phyloP scores from a whole-genome alignment of 2,888 invertebrate species.

The Blastobasis adustella region DNA sequence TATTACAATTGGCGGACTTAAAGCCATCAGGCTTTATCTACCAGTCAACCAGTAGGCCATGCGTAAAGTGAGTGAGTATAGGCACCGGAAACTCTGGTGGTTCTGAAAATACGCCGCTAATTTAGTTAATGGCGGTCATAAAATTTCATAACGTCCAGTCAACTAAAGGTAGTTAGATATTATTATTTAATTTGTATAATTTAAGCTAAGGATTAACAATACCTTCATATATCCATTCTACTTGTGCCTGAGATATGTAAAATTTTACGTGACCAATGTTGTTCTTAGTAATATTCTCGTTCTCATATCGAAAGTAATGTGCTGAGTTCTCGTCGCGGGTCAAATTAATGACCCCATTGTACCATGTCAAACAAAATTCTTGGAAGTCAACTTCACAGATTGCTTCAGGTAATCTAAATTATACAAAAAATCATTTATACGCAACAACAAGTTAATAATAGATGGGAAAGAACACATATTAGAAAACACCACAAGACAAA shows the following conservation, averaged over 20 bases:
- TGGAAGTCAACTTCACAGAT: background rate
- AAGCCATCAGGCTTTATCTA: no score
- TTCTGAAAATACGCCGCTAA: conserved; percentile 14
- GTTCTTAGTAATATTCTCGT: background rate
- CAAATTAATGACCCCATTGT: conserved; percentile 1
- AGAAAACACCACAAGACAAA: no score
- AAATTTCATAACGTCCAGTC: conserved; percentile 5
- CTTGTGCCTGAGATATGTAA: conserved; percentile 13
- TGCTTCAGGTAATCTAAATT: no score
- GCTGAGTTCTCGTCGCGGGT: background rate
- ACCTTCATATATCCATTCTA: conserved; percentile 42
- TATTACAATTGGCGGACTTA: no score
- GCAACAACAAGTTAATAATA: no score
- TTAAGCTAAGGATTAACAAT: conserved; percentile 16
- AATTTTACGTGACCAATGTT: conserved; percentile 29
- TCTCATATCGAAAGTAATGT: conserved; percentile 1
- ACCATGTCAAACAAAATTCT: conserved; percentile 13
- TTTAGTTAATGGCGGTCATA: conserved; percentile 28
- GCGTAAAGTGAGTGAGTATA: no score
- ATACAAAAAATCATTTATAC: no score
- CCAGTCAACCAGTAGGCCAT: no score
- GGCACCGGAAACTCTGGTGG: conserved; percentile 15
- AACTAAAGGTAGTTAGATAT: background rate
- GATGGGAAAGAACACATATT: no score
- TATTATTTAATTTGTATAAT: background rate